phyloP scores from a whole-genome alignment of 2,113 vertebrate species.

The Pao palembangensis region DNA sequence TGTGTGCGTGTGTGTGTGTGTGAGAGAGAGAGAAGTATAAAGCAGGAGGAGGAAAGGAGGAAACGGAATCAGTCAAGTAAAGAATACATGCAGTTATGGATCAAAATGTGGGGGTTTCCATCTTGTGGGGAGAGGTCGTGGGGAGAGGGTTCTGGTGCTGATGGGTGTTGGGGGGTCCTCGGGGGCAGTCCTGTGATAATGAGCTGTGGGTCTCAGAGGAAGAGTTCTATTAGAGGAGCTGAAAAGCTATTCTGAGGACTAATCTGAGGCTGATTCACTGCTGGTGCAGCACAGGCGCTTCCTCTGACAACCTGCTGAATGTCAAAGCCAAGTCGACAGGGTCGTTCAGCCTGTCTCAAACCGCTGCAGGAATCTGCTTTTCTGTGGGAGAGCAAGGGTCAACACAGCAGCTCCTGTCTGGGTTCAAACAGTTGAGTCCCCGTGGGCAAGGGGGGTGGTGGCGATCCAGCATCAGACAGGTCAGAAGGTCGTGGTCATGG shows the following conservation, averaged over 20 bases:
- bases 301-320: slow-evolving; percentile 20
- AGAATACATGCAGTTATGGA: too few species aligned
- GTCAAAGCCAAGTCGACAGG: not conserved
- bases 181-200: slow-evolving; percentile 64
- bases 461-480: slow-evolving; percentile 12
- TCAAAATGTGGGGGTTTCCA: slow-evolving; percentile 21
- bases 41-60: too few species aligned
- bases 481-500: slow-evolving; percentile 34
- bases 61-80: not conserved
- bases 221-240: slow-evolving; percentile 56
- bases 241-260: slow-evolving; percentile 67
- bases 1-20: not conserved
- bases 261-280: slow-evolving; percentile 57
- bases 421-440: too few species aligned
- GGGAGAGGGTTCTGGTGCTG: slow-evolving; percentile 22
- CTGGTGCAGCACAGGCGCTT: slow-evolving; percentile 42
- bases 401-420: too few species aligned
- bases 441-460: not conserved
- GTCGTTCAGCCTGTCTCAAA: too few species aligned
- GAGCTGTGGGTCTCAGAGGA: slow-evolving; percentile 68
- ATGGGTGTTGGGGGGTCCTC: slow-evolving; percentile 25
- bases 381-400: not conserved
- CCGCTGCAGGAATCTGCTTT: not conserved
- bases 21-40: not conserved
- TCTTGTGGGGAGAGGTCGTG: slow-evolving; percentile 41